Base-by-base conservation (phyloP, 2,797 vertebrate genomes). In the Ceryle rudis region DNA sequence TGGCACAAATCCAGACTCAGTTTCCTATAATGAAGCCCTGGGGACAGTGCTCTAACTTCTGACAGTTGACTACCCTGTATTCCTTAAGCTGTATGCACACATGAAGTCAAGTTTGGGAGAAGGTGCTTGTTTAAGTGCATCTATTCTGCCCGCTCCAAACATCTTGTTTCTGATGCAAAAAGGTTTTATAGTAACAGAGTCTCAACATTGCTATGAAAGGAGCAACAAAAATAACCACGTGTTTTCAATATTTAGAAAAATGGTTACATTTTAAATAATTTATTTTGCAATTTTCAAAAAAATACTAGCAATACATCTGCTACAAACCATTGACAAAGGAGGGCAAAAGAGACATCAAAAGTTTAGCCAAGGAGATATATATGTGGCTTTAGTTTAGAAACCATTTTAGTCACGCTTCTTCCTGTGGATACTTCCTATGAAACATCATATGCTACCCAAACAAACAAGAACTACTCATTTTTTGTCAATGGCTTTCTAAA, bases 281-380 rank as follows among this genome's bases (percentile, higher is more conserved):
- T 62, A 57, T 31, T 69, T 25, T 81, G 52, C 17, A 73, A 9
- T 58, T 77, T 77, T 77, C 26, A 61, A 91, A 6, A 19, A 95
- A 89, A 64, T 65, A 81, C 28, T 87, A 47, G 82, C 33, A 85
- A 74, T 6, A 47, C 28, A 85, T 55, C 82, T 47, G 39, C 90
- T 54, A 75, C 28, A 93, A 97, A 74, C 47, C 14, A 39, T 1
- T 33, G 25, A 28, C 47, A 81, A 83, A 65, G 46, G 55, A 70
- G 44, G 46, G 46, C 46, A 23, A 47, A 47, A 22, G 46, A 47
- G 11, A 11, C 41, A 65, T 57, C 70, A 28, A 28, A 58, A 39
- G 29, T 67, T 83, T 67, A 91, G 8, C n/a, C 3, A n/a, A 78
- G 19, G 33, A 64, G 13, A 89, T 49, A 65, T 15, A 10, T 8